Evolutionary conservation across 2,113 vertebrate genomes (phyloP).

Genomic region (Scopus umbretta): DNA sequence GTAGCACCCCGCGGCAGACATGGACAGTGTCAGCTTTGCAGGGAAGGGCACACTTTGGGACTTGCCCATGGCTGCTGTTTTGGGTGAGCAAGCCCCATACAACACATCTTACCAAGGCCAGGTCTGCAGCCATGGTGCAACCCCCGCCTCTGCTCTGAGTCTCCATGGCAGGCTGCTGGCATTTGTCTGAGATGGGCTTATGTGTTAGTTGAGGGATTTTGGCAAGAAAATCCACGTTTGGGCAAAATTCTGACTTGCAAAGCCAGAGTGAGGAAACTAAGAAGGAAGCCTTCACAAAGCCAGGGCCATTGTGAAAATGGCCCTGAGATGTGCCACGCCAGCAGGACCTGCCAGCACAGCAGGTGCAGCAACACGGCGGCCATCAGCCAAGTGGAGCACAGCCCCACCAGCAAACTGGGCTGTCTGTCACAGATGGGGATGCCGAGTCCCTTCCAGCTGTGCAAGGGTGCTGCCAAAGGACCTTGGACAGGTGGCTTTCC

Average conservation of each 20-base stretch:
- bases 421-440: rapidly evolving
- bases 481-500: not conserved
- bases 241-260: not conserved
- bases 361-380: rapidly evolving
- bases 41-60: not conserved
- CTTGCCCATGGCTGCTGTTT: rapidly evolving
- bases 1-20: not conserved
- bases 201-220: not conserved
- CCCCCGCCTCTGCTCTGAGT: rapidly evolving
- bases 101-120: not conserved
- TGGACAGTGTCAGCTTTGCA: not conserved
- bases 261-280: not conserved
- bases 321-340: rapidly evolving
- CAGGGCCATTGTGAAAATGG: rapidly evolving
- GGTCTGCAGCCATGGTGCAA: not conserved
- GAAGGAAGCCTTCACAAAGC: not conserved
- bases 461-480: not conserved
- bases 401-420: not conserved
- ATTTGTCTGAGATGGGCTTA: not conserved
- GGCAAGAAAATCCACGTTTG: not conserved
- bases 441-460: not conserved
- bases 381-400: not conserved
- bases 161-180: not conserved
- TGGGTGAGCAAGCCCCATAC: not conserved
- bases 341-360: not conserved